phyloP scores from a whole-genome alignment of 2,113 vertebrate genomes.

The Acrocephalus arundinaceus region DNA sequence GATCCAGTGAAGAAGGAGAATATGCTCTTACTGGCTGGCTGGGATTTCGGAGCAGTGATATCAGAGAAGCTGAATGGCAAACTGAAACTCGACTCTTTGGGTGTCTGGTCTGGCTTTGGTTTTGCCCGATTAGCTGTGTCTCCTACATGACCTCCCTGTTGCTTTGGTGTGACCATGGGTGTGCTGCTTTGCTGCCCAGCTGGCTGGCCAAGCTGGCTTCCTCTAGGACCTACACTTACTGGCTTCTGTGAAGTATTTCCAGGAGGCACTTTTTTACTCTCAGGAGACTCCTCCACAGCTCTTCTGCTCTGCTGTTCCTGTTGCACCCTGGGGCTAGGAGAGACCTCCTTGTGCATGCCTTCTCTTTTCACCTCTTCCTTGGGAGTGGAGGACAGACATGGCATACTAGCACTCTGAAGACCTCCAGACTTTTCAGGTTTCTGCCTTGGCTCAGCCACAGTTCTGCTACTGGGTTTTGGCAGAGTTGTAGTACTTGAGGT shows the following conservation, averaged over 20 bases:
- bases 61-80: slow-evolving; percentile 76
- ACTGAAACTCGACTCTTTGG: slow-evolving; percentile 74
- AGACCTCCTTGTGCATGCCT: neutral
- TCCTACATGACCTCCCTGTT: neutral
- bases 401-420: slow-evolving; percentile 5
- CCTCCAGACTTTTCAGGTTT: neutral
- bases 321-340: neutral
- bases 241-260: neutral
- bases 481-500: neutral
- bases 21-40: slow-evolving; percentile 72
- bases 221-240: neutral
- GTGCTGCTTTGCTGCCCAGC: neutral
- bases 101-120: slow-evolving; percentile 60
- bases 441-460: neutral
- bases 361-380: slow-evolving; percentile 9
- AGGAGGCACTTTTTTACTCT: neutral
- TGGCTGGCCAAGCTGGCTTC: neutral
- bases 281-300: neutral
- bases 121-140: slow-evolving; percentile 1
- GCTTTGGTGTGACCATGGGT: neutral
- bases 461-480: neutral
- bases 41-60: slow-evolving; percentile 43
- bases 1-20: slow-evolving; percentile 82
- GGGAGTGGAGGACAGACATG: neutral
- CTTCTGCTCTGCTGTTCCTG: neutral